Conservation (phyloP, 2,113 vertebrate species). For the Ovis aries region ARS-UI_Ramb_v3.0 NC_056055.1:92390501-92391000, state of each 20-base stretch:
- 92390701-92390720: neutral
- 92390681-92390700: neutral
- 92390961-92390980: neutral
- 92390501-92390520: neutral
- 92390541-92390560: neutral
- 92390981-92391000: neutral
- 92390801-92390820: neutral
- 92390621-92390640: neutral
- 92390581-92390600: neutral
- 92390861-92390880: neutral
- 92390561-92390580: neutral
- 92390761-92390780: neutral
- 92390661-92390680: neutral
- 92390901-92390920: neutral
- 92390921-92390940: neutral
- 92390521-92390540: neutral
- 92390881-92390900: neutral
- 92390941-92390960: neutral
- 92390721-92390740: neutral
- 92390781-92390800: slow-evolving; percentile 20
- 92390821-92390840: neutral
- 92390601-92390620: neutral
- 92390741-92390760: neutral
- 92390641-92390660: neutral
- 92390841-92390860: neutral